Percentiles rank a stretch among this genome's conserved stretches.
Conservation (phyloP, 53 echinoderm and acorn worm species). For the Temnopleurus reevesii region DNA sequence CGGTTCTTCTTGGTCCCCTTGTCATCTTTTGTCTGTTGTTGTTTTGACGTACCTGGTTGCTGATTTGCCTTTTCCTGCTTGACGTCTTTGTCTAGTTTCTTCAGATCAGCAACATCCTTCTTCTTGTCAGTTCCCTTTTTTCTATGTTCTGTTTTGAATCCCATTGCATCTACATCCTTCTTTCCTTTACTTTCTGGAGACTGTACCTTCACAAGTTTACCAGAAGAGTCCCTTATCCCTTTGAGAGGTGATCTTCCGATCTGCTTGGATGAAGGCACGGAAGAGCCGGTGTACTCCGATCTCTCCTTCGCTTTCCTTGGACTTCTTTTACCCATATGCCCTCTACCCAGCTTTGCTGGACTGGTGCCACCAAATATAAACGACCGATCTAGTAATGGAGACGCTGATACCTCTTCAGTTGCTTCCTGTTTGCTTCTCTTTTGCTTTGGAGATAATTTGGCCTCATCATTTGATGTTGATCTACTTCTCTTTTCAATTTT, state of each 20-base stretch:
- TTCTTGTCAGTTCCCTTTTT: not conserved
- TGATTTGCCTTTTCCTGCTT: slow-evolving; percentile 7
- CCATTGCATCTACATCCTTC: not conserved
- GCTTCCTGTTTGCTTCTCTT: slow-evolving; percentile 2
- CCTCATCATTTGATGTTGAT: not conserved
- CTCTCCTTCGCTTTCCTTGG: slow-evolving; percentile 6
- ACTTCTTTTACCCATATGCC: slow-evolving; percentile 45
- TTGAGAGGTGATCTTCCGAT: slow-evolving; percentile 45
- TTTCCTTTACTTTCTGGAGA: not conserved
- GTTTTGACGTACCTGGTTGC: not conserved
- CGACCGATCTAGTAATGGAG: not conserved
- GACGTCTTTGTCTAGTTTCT: not conserved
- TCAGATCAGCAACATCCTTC: not conserved
- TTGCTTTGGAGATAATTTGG: slow-evolving; percentile 7
- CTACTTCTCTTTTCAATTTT: slow-evolving; percentile 24
- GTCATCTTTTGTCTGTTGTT: slow-evolving; percentile 7
- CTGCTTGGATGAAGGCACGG: not conserved
- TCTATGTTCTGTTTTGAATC: not conserved
- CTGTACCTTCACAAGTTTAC: not conserved
- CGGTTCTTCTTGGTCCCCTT: not conserved
- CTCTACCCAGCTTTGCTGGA: slow-evolving; percentile 27
- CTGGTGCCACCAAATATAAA: slow-evolving; percentile 32
- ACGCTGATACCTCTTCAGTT: not conserved
- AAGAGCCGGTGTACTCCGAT: not conserved
- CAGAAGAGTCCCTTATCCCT: not conserved